These are phyloP conservation scores for Himalopsyche tibetana DNA, from an alignment of 2,888 invertebrate species.

Conservation along the genomic window DNA sequence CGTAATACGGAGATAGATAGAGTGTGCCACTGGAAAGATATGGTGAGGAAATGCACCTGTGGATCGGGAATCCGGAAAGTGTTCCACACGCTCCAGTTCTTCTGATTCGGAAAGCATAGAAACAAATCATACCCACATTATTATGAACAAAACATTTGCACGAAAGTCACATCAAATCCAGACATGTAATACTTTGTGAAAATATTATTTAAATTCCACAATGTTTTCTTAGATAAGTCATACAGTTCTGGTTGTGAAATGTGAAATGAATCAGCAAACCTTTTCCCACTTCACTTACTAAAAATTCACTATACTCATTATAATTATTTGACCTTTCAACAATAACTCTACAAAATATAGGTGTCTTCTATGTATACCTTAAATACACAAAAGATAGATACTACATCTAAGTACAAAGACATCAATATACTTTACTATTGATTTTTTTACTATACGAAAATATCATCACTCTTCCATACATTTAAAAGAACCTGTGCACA, in stretches of 20 bases:
- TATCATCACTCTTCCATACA: too few relatives aligned
- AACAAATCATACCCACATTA: conserved; percentile 37
- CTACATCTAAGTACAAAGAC: too few relatives aligned
- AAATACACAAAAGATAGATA: too few relatives aligned
- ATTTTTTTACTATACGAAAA: too few relatives aligned
- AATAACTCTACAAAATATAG: too few relatives aligned
- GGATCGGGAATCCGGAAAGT: conserved; percentile 75
- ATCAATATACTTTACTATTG: too few relatives aligned
- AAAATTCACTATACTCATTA: neutral
- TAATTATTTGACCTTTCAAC: too few relatives aligned
- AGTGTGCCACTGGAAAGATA: conserved; percentile 57
- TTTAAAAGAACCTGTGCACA: too few relatives aligned
- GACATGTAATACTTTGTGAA: neutral
- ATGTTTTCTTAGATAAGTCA: neutral
- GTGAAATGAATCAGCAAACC: neutral
- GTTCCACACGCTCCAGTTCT: conserved; percentile 74
- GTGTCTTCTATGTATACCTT: too few relatives aligned
- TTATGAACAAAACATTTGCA: neutral
- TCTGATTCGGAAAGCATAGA: conserved; percentile 67
- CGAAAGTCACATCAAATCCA: neutral
- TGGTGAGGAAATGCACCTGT: conserved; percentile 73
- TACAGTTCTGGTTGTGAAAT: neutral
- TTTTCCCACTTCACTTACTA: neutral
- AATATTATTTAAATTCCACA: too few relatives aligned
- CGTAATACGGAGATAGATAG: conserved; percentile 66